These are phyloP conservation scores for Crematogaster levior DNA, from an alignment of 2,888 invertebrate genomes.

Conservation along the genomic window DNA sequence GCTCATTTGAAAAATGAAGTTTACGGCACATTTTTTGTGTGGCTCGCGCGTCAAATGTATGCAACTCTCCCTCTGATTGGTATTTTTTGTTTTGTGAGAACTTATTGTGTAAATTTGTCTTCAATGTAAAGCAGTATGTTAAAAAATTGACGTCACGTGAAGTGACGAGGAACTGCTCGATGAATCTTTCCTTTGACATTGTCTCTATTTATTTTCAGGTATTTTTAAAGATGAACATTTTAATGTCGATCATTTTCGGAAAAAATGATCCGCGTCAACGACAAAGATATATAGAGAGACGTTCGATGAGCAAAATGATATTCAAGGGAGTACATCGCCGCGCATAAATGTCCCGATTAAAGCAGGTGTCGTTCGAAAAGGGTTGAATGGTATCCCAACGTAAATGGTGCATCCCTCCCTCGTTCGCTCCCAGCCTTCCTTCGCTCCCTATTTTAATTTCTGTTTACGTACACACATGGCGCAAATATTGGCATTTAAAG, in stretches of 20 bases:
- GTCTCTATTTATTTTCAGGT: neutral
- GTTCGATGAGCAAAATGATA: conserved; percentile 29
- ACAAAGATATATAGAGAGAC: conserved; percentile 2
- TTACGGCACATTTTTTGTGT: conserved; percentile 31
- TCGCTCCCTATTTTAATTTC: conserved; percentile 56
- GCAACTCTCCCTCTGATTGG: neutral
- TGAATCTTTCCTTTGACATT: neutral
- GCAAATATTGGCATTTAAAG: conserved; percentile 64
- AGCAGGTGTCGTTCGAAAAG: conserved; percentile 29
- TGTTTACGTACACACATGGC: conserved; percentile 44
- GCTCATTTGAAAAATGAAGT: conserved; percentile 45
- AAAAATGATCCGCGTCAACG: neutral
- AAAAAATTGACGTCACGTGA: neutral
- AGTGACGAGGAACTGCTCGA: neutral
- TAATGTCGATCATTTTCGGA: conserved; percentile 6
- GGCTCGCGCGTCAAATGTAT: neutral
- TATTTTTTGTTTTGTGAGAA: neutral
- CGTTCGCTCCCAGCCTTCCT: conserved; percentile 18
- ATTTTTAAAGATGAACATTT: neutral
- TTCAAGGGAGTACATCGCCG: conserved; percentile 30
- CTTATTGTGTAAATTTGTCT: neutral
- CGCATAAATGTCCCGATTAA: conserved; percentile 45
- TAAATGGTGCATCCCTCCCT: conserved; percentile 31
- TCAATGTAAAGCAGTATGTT: neutral
- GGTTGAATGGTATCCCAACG: conserved; percentile 38